These are phyloP conservation scores for Salarias fasciatus DNA, from an alignment of 2,797 vertebrate genomes.

Conservation along the genomic window DNA sequence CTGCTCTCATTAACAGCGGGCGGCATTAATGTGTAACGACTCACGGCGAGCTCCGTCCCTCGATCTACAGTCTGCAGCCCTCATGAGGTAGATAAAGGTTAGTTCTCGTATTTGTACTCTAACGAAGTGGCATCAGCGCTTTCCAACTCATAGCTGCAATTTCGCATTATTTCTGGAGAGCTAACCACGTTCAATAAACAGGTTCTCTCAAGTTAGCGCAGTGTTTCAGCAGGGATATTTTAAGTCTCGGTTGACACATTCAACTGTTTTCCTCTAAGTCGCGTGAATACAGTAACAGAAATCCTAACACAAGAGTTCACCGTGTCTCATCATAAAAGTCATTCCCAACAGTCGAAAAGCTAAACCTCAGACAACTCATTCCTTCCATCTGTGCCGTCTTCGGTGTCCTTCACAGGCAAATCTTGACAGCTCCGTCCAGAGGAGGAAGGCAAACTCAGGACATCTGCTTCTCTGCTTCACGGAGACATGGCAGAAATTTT, in stretches of 20 bases:
- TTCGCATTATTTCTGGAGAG: too few species aligned
- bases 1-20: too few species aligned
- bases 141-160: too few species aligned
- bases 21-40: too few species aligned
- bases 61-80: too few species aligned
- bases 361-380: constrained; percentile 49
- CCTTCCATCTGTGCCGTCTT: constrained; percentile 58
- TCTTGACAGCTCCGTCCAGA: constrained; percentile 74
- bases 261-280: constrained; percentile 7
- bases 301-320: constrained; percentile 20
- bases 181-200: too few species aligned
- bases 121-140: too few species aligned
- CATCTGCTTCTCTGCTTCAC: constrained; percentile 77
- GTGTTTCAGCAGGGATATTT: background rate
- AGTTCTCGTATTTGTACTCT: too few species aligned
- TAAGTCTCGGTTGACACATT: too few species aligned
- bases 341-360: constrained; percentile 24
- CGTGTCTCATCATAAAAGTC: constrained; percentile 39
- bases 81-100: too few species aligned
- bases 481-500: constrained; percentile 75
- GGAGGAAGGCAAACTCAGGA: constrained; percentile 73
- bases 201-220: too few species aligned
- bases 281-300: constrained; percentile 20
- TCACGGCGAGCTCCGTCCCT: too few species aligned
- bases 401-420: constrained; percentile 66